These are phyloP conservation scores for Gastrophysa polygoni DNA, from an alignment of 2,888 invertebrate species.

Conservation along the genomic window DNA sequence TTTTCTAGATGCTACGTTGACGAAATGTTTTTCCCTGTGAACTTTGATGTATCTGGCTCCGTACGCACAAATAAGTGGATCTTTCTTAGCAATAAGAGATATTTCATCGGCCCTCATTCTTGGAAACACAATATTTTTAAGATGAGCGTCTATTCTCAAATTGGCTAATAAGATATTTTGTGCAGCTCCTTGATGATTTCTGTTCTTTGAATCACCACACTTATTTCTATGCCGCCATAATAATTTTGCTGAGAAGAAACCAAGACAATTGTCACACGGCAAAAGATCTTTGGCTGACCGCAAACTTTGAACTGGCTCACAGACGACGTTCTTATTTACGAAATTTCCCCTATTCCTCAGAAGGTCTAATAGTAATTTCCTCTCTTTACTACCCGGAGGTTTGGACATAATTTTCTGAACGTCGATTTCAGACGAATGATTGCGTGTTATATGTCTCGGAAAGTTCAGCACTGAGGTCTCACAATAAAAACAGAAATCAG, in stretches of 20 bases:
- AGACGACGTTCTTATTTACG: constrained; percentile 21
- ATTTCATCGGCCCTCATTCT: constrained; percentile 8
- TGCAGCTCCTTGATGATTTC: constrained; percentile 16
- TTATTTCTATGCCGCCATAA: constrained; percentile 37
- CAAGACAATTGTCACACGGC: constrained; percentile 36
- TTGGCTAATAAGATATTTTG: constrained; percentile 18
- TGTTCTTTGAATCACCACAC: constrained; percentile 22
- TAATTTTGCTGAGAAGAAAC: constrained; percentile 35
- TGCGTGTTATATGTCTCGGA: constrained; percentile 17
- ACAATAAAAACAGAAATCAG: no score
- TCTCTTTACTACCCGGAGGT: constrained; percentile 5
- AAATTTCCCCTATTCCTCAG: constrained; percentile 35
- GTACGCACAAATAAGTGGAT: constrained; percentile 27
- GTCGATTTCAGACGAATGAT: constrained; percentile 13
- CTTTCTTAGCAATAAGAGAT: constrained; percentile 13
- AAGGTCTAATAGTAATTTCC: constrained; percentile 13
- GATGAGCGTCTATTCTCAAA: constrained; percentile 14
- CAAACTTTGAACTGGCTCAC: constrained; percentile 27
- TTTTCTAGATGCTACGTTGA: constrained; percentile 25
- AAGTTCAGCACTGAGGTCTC: constrained; percentile 17
- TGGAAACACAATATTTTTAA: constrained; percentile 3
- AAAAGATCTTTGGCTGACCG: constrained; percentile 16
- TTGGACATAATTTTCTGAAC: constrained; percentile 20
- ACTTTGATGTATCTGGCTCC: constrained; percentile 30
- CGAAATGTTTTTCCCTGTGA: constrained; percentile 28